Evolutionary conservation across 2,888 invertebrate species (phyloP).

Genomic region (Agriopis marginaria): DNA sequence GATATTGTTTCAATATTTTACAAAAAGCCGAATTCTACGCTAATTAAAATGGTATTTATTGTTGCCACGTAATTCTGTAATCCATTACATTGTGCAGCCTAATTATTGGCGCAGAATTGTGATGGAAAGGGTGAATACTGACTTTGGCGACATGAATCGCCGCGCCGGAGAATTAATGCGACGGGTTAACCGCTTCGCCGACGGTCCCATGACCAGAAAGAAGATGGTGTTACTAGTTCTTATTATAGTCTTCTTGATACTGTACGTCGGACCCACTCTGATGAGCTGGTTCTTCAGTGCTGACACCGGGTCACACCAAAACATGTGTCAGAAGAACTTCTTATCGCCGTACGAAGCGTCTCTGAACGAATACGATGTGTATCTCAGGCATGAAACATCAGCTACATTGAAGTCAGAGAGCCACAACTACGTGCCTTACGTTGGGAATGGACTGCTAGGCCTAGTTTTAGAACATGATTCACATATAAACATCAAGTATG

Average conservation of each 20-base stretch:
- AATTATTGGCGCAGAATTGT: constrained; percentile 45
- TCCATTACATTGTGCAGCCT: constrained; percentile 22
- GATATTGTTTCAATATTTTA: constrained; percentile 5
- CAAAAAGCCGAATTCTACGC: constrained; percentile 7
- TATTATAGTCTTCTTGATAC: constrained; percentile 84
- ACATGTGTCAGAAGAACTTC: constrained; percentile 89
- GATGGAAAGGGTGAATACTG: constrained; percentile 75
- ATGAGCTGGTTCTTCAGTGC: constrained; percentile 87
- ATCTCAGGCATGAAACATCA: constrained; percentile 86
- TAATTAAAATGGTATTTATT: constrained; percentile 14
- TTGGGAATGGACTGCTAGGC: constrained; percentile 92
- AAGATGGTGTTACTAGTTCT: constrained; percentile 82
- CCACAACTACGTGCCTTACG: constrained; percentile 89
- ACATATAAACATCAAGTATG: constrained; percentile 88
- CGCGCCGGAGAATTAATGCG: constrained; percentile 77
- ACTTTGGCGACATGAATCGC: constrained; percentile 75
- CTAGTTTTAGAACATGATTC: constrained; percentile 88
- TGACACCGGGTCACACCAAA: constrained; percentile 79
- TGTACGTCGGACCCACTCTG: constrained; percentile 89
- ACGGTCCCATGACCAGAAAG: constrained; percentile 81
- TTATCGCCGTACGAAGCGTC: constrained; percentile 87
- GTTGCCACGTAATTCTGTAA: constrained; percentile 24
- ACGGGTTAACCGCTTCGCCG: constrained; percentile 77
- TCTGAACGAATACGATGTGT: constrained; percentile 88
- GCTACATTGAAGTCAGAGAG: constrained; percentile 81